Percentiles rank a stretch among this genome's conserved stretches.
Evolutionary conservation across 1,140 invertebrate genomes (phyloP).

Genomic region (Spodoptera frugiperda): DNA sequence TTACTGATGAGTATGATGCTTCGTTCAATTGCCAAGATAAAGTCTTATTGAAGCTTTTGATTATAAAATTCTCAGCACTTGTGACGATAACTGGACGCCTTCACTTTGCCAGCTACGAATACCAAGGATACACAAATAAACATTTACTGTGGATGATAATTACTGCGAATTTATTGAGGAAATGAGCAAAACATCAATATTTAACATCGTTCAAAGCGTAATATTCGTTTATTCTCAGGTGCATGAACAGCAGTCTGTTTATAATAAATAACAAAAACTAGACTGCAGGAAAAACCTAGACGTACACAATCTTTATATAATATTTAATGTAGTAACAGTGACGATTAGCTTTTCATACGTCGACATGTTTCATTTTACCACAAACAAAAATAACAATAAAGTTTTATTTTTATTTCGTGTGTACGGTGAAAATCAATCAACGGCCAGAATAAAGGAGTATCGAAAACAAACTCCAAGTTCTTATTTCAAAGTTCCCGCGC

Average conservation of each 20-base stretch:
- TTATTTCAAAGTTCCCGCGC: slow-evolving; percentile 74
- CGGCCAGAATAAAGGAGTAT: slow-evolving; percentile 60
- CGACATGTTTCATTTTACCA: neutral
- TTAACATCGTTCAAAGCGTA: neutral
- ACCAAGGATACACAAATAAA: no score
- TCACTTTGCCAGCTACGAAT: no score
- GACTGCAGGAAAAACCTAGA: slow-evolving; percentile 19
- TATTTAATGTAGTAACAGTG: slow-evolving; percentile 18
- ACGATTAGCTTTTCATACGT: slow-evolving; percentile 14
- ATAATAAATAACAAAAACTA: slow-evolving; percentile 33
- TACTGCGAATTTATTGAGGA: no score
- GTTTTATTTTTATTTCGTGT: slow-evolving; percentile 55
- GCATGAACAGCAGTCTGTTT: neutral
- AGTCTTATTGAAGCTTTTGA: neutral
- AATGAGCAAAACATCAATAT: no score
- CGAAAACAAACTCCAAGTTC: slow-evolving; percentile 68
- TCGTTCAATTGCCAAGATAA: no score
- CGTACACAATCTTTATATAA: slow-evolving; percentile 3
- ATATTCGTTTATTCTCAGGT: neutral
- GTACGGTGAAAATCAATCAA: slow-evolving; percentile 74
- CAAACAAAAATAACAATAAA: slow-evolving; percentile 50
- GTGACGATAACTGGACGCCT: neutral
- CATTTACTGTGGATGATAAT: no score
- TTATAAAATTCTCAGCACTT: neutral
- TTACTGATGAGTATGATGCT: no score